Conservation (phyloP, 1,140 invertebrate genomes). For the Pissodes strobi region DNA sequence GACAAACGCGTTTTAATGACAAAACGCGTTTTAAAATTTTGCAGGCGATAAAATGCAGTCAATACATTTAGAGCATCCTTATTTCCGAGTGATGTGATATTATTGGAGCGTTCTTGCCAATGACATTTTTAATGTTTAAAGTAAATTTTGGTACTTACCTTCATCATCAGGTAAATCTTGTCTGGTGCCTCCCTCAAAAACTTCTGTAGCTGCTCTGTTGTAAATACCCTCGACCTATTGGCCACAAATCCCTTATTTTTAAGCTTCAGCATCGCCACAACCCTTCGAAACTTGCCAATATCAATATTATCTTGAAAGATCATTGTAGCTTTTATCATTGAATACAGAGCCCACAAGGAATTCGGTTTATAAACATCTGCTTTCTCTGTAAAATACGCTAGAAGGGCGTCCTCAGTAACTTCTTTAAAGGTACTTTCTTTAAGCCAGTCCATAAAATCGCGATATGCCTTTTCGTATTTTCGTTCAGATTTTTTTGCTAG, state of each 20-base stretch:
- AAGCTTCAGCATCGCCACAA: constrained; percentile 26
- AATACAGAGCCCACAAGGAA: constrained; percentile 14
- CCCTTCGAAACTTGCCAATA: constrained; percentile 27
- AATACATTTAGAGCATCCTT: too few relatives aligned
- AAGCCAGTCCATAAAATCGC: not conserved
- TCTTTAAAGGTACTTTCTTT: not conserved
- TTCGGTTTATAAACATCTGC: constrained; percentile 8
- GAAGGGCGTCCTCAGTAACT: not conserved
- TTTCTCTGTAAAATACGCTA: constrained; percentile 14
- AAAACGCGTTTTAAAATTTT: too few relatives aligned
- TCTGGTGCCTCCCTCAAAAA: constrained; percentile 34
- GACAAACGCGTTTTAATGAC: too few relatives aligned
- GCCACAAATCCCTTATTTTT: constrained; percentile 24
- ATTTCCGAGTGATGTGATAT: too few relatives aligned
- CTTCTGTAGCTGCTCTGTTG: constrained; percentile 22
- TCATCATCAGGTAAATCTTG: constrained; percentile 29
- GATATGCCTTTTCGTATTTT: not conserved
- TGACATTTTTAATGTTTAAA: too few relatives aligned
- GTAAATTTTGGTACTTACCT: too few relatives aligned
- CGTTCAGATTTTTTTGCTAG: not conserved
- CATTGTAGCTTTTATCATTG: constrained; percentile 26
- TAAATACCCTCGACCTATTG: constrained; percentile 25
- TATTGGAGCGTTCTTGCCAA: too few relatives aligned
- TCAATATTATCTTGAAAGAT: constrained; percentile 20
- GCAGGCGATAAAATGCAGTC: too few relatives aligned